These are phyloP conservation scores for Drosophila bocqueti DNA, from an alignment of 1,140 invertebrate species.

Conservation along the genomic window DNA sequence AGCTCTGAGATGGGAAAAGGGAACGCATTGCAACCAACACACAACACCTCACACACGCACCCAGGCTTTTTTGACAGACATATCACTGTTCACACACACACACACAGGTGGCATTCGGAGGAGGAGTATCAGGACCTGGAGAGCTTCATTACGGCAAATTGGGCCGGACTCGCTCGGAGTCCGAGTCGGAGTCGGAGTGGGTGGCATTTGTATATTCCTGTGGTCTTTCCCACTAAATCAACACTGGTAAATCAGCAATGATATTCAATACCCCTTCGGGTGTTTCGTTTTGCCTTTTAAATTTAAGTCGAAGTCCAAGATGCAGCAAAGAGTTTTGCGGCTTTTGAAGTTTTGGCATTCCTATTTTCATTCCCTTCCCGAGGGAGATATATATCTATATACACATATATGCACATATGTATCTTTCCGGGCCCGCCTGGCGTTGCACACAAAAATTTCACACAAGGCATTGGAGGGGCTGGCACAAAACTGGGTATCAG, in stretches of 20 bases:
- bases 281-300: constrained; percentile 44
- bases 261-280: constrained; percentile 51
- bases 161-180: constrained; percentile 3
- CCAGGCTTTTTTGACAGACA: constrained; percentile 11
- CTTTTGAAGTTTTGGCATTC: constrained; percentile 50
- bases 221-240: constrained; percentile 21
- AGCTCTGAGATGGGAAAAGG: constrained; percentile 47
- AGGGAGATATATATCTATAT: constrained; percentile 20
- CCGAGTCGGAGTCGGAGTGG: constrained; percentile 20
- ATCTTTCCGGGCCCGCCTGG: constrained; percentile 5
- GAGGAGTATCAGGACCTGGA: constrained; percentile 3
- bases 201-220: constrained; percentile 40
- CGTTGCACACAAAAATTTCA: constrained; percentile 61
- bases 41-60: constrained; percentile 12
- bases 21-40: constrained; percentile 19
- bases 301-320: constrained; percentile 53
- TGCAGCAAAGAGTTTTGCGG: constrained; percentile 46
- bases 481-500: constrained; percentile 60
- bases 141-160: constrained; percentile 51
- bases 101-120: constrained; percentile 7
- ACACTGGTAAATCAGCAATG: constrained; percentile 50
- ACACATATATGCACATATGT: background rate
- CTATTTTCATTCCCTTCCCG: constrained; percentile 36
- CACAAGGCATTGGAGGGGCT: constrained; percentile 66
- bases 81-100: constrained; percentile 28